A percentile compares a stretch with the other conserved stretches of the same genome.
Conservation (phyloP, 2,797 vertebrate genomes). For the Hafferia zeledoni region DNA sequence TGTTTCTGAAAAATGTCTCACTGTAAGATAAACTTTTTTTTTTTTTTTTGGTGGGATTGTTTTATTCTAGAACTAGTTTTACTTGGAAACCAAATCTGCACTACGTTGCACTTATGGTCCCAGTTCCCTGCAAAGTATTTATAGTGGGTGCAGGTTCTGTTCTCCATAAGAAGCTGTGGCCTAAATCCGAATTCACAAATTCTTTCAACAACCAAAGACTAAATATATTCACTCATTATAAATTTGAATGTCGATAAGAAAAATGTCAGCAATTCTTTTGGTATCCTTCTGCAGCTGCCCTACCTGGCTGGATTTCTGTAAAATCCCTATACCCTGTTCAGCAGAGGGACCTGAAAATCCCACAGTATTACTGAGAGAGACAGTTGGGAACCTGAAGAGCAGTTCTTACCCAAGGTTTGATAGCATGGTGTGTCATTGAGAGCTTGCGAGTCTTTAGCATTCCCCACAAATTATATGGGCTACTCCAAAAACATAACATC, state of each 20-base stretch:
- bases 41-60: background rate
- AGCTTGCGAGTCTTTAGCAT: background rate
- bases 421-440: background rate
- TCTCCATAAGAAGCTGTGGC: background rate
- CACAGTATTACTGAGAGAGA: accelerated
- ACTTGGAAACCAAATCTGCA: background rate
- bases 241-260: background rate
- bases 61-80: background rate
- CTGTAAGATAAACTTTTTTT: background rate
- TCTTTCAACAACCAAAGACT: background rate
- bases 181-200: background rate
- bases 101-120: background rate
- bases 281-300: background rate
- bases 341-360: background rate
- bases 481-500: background rate
- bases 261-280: background rate
- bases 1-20: background rate
- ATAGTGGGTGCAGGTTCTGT: background rate
- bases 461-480: background rate
- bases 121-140: background rate
- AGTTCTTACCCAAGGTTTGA: background rate
- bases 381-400: background rate
- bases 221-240: background rate
- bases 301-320: background rate
- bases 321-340: background rate